Evolutionary conservation across 2,888 invertebrate species (phyloP), one percentile per base, ranked within the genome.

Genomic region (Tenthredo livida): DNA sequence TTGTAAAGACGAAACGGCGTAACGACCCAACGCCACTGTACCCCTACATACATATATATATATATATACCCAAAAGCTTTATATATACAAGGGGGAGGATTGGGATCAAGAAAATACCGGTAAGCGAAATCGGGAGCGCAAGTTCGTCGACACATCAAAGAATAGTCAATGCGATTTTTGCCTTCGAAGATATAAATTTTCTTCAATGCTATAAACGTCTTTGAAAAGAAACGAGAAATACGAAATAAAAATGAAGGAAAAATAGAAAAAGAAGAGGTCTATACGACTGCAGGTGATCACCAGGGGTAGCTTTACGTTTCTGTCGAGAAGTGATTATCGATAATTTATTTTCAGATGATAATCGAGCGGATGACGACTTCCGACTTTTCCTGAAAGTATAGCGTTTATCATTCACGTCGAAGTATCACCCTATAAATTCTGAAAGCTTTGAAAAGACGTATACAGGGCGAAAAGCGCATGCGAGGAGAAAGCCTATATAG

Each of bases 1-100:
- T 93, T 93, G 93, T 93, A 92, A 92, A 92, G 92, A 92, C 91
- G 92, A 89, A 89, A 89, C 90, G 87, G 88, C 89, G 90, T 91
- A 92, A 93, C 91, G 92, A 92, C 90, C 70, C 37, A 75, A 25
- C 75, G 47, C 21, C 92, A 91, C 88, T 65, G 40, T 47, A 50
- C 47, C 2, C 7, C 29, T 29, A 54, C 25, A 37, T n/a, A 54
- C 17, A 33, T 29, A 29, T 29, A 29, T 29, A 29, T 29, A 29
- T 29, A 29, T 29, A 77, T 15, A 33, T n/a, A 50, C 17, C 37
- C 37, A 6, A 50, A 50, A 50, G 17, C 54, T 54, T 1, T 29
- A n/a, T 50, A 78, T 25, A 54, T 33, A 33, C 12, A 5, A 15
- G 10, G 12, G 15, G 15, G 21, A 43, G 67, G n/a, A 17, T 70